Percentiles rank a stretch among this genome's conserved stretches.
phyloP scores from a whole-genome alignment of 2,797 vertebrate species.

The Aphelocoma californica region DNA sequence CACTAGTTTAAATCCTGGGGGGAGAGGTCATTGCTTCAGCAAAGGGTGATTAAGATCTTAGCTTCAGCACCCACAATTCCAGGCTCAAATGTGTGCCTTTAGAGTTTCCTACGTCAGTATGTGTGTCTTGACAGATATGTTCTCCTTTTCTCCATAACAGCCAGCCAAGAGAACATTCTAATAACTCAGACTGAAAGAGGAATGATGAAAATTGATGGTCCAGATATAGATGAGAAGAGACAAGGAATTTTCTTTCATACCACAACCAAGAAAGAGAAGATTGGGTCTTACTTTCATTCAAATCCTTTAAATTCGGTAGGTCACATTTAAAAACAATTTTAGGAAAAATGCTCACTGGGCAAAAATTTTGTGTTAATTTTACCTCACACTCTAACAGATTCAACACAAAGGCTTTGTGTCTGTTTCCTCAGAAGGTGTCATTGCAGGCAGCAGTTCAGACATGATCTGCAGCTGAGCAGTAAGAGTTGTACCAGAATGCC shows the following conservation, averaged over 20 bases:
- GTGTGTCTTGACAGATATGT: background rate
- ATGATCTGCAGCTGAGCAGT: background rate
- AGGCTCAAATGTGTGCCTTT: background rate
- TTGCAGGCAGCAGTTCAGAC: background rate
- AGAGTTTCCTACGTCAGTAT: background rate
- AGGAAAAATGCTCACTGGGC: fast-evolving
- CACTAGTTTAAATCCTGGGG: background rate
- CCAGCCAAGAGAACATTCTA: background rate
- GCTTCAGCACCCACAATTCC: background rate
- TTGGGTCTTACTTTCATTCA: background rate
- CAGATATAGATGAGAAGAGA: background rate
- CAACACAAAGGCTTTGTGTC: background rate
- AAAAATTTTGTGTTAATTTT: background rate
- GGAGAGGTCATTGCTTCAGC: background rate
- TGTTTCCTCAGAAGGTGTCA: background rate
- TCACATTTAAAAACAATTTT: background rate
- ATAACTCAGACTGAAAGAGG: background rate
- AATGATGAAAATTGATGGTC: background rate
- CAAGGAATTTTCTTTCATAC: background rate
- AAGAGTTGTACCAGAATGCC: fast-evolving
- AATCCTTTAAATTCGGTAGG: background rate
- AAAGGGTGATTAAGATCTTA: background rate
- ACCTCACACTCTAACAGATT: background rate
- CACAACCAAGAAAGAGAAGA: background rate
- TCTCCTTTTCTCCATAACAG: background rate